Evolutionary conservation across 2,888 invertebrate genomes (phyloP).

Genomic region (Aricia artaxerxes): DNA sequence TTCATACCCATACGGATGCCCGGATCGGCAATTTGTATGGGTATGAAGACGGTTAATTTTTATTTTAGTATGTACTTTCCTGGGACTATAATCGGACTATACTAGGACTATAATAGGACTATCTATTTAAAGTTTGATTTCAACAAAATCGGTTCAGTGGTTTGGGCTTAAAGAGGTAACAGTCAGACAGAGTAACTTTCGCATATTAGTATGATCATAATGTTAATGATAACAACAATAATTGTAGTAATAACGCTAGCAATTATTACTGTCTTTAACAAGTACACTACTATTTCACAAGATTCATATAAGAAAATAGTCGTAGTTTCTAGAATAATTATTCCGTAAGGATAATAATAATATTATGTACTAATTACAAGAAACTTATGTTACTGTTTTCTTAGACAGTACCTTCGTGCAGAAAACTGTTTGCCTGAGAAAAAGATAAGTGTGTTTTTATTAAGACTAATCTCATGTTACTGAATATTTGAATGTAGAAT

Average conservation of each 20-base stretch:
- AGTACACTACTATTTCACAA: not conserved
- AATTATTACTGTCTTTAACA: not conserved
- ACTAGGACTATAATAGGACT: too few species aligned
- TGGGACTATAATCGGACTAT: too few species aligned
- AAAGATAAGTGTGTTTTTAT: not conserved
- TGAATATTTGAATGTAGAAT: not conserved
- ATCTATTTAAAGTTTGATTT: not conserved
- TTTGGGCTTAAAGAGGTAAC: not conserved
- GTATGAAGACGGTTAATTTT: too few species aligned
- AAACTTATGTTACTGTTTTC: not conserved
- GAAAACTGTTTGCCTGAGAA: not conserved
- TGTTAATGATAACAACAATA: too few species aligned
- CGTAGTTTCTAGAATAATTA: not conserved
- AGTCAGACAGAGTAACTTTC: too few species aligned
- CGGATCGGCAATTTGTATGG: too few species aligned
- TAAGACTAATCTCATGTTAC: not conserved
- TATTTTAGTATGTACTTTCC: too few species aligned
- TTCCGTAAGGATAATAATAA: not conserved
- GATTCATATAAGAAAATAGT: not conserved
- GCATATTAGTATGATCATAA: too few species aligned
- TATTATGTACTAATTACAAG: not conserved
- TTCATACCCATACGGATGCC: too few species aligned
- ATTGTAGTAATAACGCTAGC: too few species aligned
- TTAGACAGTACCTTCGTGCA: not conserved
- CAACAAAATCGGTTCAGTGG: not conserved